Percentiles rank a stretch among this genome's conserved stretches.
These are phyloP conservation scores for Arvicanthis niloticus DNA, from an alignment of 2,113 vertebrate genomes.

Conservation along the genomic window DNA sequence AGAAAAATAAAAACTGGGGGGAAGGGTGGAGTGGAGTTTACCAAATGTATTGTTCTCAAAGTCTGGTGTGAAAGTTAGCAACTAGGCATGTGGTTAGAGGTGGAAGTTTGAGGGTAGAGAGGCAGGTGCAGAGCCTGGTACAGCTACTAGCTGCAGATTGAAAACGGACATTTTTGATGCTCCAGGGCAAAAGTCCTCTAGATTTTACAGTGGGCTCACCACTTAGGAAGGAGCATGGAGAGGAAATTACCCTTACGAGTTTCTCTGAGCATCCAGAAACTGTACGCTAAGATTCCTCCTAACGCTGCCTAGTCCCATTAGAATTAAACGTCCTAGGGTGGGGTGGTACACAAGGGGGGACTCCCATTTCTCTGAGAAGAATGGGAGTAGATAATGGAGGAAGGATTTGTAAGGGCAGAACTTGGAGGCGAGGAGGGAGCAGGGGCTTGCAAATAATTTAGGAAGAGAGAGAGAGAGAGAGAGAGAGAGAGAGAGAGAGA, in stretches of 20 bases:
- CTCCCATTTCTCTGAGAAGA: no score
- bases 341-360: no score
- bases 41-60: neutral
- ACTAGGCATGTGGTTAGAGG: neutral
- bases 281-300: neutral
- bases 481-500: no score
- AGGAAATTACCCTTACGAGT: neutral
- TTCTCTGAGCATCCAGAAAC: neutral
- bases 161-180: fast-evolving
- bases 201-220: neutral
- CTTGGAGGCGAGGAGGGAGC: no score
- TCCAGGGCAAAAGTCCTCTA: neutral
- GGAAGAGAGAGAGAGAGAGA: no score
- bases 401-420: no score
- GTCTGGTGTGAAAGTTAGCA: constrained; percentile 8
- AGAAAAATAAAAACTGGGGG: neutral
- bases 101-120: neutral
- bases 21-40: no score
- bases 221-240: neutral
- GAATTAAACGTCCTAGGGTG: no score
- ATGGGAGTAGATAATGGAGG: no score
- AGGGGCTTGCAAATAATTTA: no score
- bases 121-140: neutral
- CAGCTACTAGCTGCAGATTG: neutral
- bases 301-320: no score